Evolutionary conservation across 92 coral and sea anemone species (phyloP), one percentile per base, ranked within the genome.

Genomic region (Meandrina meandrites): DNA sequence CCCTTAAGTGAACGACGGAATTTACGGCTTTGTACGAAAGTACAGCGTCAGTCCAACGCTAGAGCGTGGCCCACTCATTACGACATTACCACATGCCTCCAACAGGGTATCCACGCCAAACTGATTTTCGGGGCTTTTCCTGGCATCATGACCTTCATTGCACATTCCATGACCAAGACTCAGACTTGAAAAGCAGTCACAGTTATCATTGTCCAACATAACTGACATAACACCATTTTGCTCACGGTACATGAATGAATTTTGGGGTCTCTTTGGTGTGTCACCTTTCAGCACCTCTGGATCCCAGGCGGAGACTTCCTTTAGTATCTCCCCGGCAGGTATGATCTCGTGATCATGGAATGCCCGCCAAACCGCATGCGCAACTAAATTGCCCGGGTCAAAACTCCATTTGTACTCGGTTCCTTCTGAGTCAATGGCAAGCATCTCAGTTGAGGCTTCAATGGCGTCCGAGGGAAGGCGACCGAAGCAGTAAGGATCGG

Each of bases 211-310:
- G 74, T 92, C 94, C 76, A 92, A 84, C 66, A 92, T 76, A 54
- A 92, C 70, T 1, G 94, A 92, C 86, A n/a, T 92, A 30, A 92
- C 92, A 28, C 94, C 92, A 22, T 89, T 64, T 47, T 89, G 90
- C n/a, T 74, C 85, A 27, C 92, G 90, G 87, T 92, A 89, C 94
- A 92, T 92, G 75, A 92, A 89, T 32, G 94, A 89, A 83, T 89
- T 87, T 69, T 89, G 94, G 2, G 4, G 12, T 1, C 5, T 54
- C 70, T 36, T 58, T 11, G 79, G 92, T 51, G 66, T 42, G 12
- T 51, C 83, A 68, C 94, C 94, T 45, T 83, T 82, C 27, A 89
- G 76, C 17, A 88, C 83, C 13, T 48, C 78, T 21, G 92, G 92
- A 34, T 79, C 51, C 94, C 94, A 89, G 24, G 27, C 60, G 53